Evolutionary conservation across 2,888 invertebrate genomes (phyloP), one percentile per base, ranked within the genome.

Genomic region (Noctuana brunneofusca): DNA sequence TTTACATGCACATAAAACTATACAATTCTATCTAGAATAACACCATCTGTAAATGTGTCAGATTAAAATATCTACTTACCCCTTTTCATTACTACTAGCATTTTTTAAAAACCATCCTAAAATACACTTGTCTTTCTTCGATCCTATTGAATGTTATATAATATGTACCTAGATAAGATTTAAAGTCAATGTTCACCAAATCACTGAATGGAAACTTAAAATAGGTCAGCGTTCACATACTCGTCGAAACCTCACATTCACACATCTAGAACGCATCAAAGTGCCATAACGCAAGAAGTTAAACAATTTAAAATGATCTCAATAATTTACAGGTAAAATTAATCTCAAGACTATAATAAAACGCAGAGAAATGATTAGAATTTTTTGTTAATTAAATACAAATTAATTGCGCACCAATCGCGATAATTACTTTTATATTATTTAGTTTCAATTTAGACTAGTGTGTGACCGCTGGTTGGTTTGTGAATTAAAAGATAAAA

Each of bases 101-200:
- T 43, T 43, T 43, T 9, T 16, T n/a, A 16, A 41, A 41, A 11
- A 18, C 18, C 9, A 35, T 12, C 9, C 35, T n/a, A 6, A 14
- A 58, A 18, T 58, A 11, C n/a, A 58, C 38, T 22, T 30, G 20
- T 32, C 55, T 32, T 16, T 27, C 8, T 27, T 16, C 8, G 27
- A 50, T 41, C 14, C 27, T 55, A 24, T 38, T 38, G 52, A 43
- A 59, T 52, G 58, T 41, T 58, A 46, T 48, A 22, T 52, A 52
- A 50, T 63, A 63, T 18, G 53, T 53, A 65, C 64, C 55, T 68
- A 66, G 57, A 69, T 70, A 70, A 67, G 66, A 50, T 65, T 56
- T 32, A 67, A 70, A 70, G 74, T 74, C 73, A 75, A 74, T 75
- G 72, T 68, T 69, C 71, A 71, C 69, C 71, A 73, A 72, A 70